Evolutionary conservation across 2,888 invertebrate genomes (phyloP).

Genomic region (Catocala nupta): DNA sequence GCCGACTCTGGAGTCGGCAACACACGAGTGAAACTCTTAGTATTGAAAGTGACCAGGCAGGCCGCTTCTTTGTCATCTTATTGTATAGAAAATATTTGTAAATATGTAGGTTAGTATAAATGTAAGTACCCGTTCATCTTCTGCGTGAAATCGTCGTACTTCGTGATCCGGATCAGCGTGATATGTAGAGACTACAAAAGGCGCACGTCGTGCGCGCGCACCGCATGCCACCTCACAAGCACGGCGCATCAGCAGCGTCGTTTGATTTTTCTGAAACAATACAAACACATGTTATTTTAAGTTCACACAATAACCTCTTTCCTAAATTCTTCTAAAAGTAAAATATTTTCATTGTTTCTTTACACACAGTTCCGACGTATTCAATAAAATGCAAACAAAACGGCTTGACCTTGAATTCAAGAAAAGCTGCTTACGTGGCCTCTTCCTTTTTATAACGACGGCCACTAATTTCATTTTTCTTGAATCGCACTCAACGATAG

Average conservation of each 20-base stretch:
- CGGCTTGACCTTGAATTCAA: constrained; percentile 32
- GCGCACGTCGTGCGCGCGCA: constrained; percentile 55
- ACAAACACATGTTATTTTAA: constrained; percentile 39
- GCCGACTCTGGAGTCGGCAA: no score
- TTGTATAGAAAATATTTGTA: no score
- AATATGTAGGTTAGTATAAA: not conserved
- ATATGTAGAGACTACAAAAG: constrained; percentile 65
- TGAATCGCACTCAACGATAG: no score
- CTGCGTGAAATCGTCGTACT: constrained; percentile 63
- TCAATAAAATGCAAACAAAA: no score
- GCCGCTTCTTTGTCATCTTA: no score
- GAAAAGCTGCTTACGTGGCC: constrained; percentile 58
- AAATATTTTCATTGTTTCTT: no score
- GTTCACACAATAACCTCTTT: no score
- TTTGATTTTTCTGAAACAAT: constrained; percentile 71
- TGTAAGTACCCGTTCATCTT: constrained; percentile 74
- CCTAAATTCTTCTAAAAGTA: no score
- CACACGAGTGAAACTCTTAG: no score
- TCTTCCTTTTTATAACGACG: constrained; percentile 43
- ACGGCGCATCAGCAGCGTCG: constrained; percentile 73
- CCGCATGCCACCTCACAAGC: constrained; percentile 79
- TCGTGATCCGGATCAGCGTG: constrained; percentile 60
- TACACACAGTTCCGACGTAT: no score
- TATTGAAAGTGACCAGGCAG: no score
- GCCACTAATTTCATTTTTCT: constrained; percentile 7